Base-by-base conservation (phyloP, 2,113 vertebrate genomes). In the Hippocampus abdominalis region DNA sequence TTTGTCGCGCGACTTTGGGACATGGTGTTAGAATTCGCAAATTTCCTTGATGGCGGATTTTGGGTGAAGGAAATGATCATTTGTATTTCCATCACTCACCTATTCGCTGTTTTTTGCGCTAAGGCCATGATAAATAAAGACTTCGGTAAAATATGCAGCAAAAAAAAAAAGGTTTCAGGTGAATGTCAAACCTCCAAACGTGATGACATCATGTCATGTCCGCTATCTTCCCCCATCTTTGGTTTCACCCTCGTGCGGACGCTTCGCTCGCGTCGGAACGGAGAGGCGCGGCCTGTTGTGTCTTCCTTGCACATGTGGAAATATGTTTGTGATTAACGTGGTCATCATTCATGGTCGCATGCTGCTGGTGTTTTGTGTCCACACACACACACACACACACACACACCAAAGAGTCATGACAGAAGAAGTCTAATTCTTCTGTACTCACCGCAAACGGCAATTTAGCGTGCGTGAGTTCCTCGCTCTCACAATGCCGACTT, bases 351-450 rank as follows among this genome's bases (percentile, higher is more conserved):
- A 60, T 60, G 27, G 57, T 60, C 57, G 57, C 57, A 60, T 32
- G 57, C 57, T 16, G 57, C 57, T 60, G 57, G 7, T 60, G 57
- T 60, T 60, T 60, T 60, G 29, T 18, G 57, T 59, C 25, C 25
- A 51, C 49, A 21, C 49, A n/a, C 20, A 51, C 49, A 51, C 46
- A 48, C 46, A 48, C 13, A 48, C 18, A 27, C 21, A 23, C 54
- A 56, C 25, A 29, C 12, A 29, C 10, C 29, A 36, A 36, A 36
- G 32, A 36, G 12, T 29, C 84, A 86, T 82, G 81, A 81, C 60
- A 56, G 78, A 82, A 85, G 81, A 77, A 83, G 71, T 78, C 67
- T 85, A 84, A 85, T 82, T 82, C 84, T 75, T 81, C 74, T 54
- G 79, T 39, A 1, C 81, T 73, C 49, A 87, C 88, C 87, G 74